A percentile compares a stretch with the other conserved stretches of the same genome.
Conservation (phyloP, 2,113 vertebrate species). For the Indri indri region DNA sequence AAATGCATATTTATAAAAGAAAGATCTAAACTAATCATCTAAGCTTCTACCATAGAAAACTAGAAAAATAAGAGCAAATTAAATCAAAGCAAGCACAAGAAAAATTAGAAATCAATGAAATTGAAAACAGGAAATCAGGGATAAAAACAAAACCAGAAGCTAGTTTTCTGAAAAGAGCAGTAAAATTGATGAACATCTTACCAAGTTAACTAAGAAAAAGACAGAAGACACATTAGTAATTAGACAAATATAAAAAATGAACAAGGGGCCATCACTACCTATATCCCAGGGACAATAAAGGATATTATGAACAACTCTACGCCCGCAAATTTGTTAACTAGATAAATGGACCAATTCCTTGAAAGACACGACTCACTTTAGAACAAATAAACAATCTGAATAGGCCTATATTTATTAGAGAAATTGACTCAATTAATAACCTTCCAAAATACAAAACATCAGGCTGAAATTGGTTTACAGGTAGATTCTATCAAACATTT, state of each 20-base stretch:
- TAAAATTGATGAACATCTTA: background rate
- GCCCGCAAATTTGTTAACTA: background rate
- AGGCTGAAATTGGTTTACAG: background rate
- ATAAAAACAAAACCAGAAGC: background rate
- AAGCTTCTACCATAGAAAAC: background rate
- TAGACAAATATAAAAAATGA: background rate
- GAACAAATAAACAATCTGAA: background rate
- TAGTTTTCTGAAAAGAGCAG: background rate
- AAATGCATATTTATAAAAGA: background rate
- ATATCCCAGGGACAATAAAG: background rate
- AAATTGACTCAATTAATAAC: background rate
- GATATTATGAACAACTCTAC: background rate
- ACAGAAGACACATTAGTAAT: too few relatives aligned
- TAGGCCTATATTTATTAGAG: background rate
- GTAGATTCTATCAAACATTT: background rate
- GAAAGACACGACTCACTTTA: background rate
- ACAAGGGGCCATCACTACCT: background rate
- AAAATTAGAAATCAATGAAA: background rate
- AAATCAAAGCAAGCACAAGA: background rate
- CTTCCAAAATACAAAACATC: background rate
- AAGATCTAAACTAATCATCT: background rate
- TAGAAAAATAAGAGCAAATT: background rate
- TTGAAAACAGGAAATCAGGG: background rate
- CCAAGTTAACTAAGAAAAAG: background rate
- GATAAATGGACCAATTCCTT: background rate